These are phyloP conservation scores for Aratinga solstitialis DNA, from an alignment of 2,797 vertebrate species.

Conservation along the genomic window DNA sequence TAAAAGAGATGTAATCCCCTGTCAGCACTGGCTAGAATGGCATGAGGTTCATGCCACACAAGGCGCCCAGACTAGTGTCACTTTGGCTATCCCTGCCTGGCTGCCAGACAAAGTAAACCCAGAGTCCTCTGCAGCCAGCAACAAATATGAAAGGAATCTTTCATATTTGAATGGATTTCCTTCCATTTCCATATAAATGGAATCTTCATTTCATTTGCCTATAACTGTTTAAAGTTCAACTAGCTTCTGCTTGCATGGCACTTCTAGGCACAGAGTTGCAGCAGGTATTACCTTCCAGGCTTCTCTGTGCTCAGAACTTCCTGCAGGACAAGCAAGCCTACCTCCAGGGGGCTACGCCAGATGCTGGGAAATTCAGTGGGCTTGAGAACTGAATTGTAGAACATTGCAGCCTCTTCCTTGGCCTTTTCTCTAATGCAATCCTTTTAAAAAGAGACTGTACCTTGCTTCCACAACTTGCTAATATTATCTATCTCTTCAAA, in stretches of 20 bases:
- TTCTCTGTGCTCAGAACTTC: neutral
- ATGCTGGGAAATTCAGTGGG: neutral
- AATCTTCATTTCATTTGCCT: neutral
- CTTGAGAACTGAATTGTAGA: neutral
- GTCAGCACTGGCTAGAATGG: fast-evolving
- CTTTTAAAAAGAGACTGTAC: neutral
- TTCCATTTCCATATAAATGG: neutral
- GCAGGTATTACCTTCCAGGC: neutral
- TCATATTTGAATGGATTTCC: neutral
- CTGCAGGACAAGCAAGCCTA: neutral
- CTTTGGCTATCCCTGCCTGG: neutral
- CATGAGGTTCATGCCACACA: neutral
- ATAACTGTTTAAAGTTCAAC: neutral
- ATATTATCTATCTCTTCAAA: neutral
- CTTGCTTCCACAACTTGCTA: neutral
- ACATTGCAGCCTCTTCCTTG: neutral
- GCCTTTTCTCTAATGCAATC: neutral
- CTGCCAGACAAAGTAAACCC: neutral
- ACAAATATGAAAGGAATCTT: neutral
- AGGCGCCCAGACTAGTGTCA: neutral
- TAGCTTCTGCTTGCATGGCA: neutral
- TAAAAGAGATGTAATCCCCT: neutral
- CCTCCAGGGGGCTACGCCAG: neutral
- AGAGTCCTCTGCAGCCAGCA: neutral
- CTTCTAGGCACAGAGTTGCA: neutral